Evolutionary conservation across 2,888 invertebrate species (phyloP).

Genomic region (Operophtera brumata): DNA sequence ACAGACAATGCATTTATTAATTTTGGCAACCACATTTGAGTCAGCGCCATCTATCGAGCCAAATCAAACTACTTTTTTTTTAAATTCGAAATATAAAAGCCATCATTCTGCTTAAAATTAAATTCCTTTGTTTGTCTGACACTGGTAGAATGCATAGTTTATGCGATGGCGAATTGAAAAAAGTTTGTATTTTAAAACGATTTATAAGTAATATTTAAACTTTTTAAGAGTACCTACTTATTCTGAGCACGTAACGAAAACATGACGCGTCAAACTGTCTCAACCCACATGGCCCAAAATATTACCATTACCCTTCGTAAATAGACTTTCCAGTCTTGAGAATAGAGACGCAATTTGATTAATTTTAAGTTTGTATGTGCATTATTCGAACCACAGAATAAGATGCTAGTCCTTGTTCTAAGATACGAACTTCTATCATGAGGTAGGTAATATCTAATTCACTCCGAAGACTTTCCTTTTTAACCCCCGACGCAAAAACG

Average conservation of each 20-base stretch:
- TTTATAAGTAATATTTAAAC: no score
- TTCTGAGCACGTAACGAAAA: not conserved
- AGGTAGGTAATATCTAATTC: no score
- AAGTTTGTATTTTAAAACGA: not conserved
- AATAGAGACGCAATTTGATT: not conserved
- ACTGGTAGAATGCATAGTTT: not conserved
- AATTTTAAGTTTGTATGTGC: conserved; percentile 21
- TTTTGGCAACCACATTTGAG: no score
- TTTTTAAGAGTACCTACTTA: no score
- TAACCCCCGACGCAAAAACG: no score
- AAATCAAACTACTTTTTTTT: no score
- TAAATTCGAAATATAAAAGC: no score
- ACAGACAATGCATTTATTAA: no score
- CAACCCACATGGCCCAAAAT: not conserved
- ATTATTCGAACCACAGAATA: no score
- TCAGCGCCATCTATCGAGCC: no score
- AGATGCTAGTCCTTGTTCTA: no score
- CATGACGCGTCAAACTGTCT: conserved; percentile 10
- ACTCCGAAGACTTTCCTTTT: no score
- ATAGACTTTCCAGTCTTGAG: not conserved
- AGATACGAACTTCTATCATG: conserved; percentile 56
- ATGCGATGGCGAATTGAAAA: not conserved
- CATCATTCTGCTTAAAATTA: conserved; percentile 3
- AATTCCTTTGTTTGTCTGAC: not conserved
- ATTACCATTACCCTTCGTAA: not conserved